These are phyloP conservation scores for Scartelaos histophorus DNA, from an alignment of 2,113 vertebrate species.

Conservation along the genomic window DNA sequence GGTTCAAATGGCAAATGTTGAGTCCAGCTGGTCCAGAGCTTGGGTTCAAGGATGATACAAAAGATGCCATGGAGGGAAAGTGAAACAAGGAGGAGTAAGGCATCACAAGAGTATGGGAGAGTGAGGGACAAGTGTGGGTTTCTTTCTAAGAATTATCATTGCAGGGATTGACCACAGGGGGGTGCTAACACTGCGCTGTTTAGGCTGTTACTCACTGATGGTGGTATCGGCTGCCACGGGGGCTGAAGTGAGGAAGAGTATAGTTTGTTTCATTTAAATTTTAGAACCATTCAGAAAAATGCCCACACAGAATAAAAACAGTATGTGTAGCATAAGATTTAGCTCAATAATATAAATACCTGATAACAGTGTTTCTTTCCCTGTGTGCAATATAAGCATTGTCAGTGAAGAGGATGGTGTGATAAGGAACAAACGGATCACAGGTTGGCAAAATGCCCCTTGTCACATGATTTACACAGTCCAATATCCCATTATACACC, in stretches of 20 bases:
- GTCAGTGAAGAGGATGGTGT: conserved; percentile 92
- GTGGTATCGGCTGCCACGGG: conserved; percentile 55
- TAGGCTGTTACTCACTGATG: conserved; percentile 69
- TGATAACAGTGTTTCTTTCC: conserved; percentile 84
- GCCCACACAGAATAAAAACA: neutral
- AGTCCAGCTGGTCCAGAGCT: conserved; percentile 32
- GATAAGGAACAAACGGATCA: conserved; percentile 84
- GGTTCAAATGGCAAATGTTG: conserved; percentile 23
- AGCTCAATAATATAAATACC: conserved; percentile 71
- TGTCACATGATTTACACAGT: conserved; percentile 79
- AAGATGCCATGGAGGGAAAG: conserved; percentile 1
- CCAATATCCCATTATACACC: conserved; percentile 93
- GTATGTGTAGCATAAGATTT: neutral
- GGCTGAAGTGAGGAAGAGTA: conserved; percentile 71
- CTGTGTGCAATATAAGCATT: conserved; percentile 78
- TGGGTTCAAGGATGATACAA: conserved; percentile 10
- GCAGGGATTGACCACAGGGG: conserved; percentile 58
- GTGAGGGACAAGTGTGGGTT: conserved; percentile 24
- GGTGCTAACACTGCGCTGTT: conserved; percentile 41
- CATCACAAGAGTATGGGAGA: conserved; percentile 32
- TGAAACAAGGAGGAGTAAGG: conserved; percentile 5
- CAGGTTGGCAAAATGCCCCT: conserved; percentile 92
- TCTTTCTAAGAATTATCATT: conserved; percentile 29
- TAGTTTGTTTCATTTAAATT: conserved; percentile 27
- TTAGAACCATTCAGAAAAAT: neutral